A percentile compares a stretch with the other conserved stretches of the same genome.
Evolutionary conservation across 2,888 invertebrate species (phyloP).

Genomic region (Drosophila putrida): DNA sequence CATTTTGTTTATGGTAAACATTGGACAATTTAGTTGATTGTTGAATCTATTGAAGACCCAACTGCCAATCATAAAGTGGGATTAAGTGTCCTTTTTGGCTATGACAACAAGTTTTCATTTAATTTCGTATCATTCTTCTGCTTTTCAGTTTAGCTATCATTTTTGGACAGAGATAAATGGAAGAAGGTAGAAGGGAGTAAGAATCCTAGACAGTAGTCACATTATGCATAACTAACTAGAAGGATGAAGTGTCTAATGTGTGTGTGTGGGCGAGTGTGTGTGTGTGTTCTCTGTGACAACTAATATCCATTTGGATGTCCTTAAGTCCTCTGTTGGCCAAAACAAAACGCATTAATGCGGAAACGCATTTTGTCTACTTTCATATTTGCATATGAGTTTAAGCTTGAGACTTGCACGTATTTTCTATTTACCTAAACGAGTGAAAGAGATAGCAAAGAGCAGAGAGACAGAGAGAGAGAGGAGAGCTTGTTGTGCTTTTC

Average conservation of each 20-base stretch:
- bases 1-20: not conserved
- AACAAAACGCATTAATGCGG: conserved; percentile 81
- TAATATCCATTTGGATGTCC: conserved; percentile 71
- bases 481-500: conserved; percentile 72
- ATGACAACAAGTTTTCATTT: conserved; percentile 19
- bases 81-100: conserved; percentile 8
- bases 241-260: conserved; percentile 35
- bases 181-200: not conserved
- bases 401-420: conserved; percentile 59
- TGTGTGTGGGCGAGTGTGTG: conserved; percentile 6
- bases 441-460: not conserved
- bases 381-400: conserved; percentile 69
- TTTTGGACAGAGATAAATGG: not conserved
- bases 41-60: conserved; percentile 3
- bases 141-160: conserved; percentile 16
- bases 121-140: conserved; percentile 12
- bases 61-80: conserved; percentile 9
- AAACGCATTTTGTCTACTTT: conserved; percentile 72
- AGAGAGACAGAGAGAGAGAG: not conserved
- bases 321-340: conserved; percentile 47
- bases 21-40: not conserved
- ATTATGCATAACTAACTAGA: conserved; percentile 49
- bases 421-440: conserved; percentile 65
- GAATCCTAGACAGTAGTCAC: conserved; percentile 6
- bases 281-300: conserved; percentile 51